Base-by-base conservation (phyloP, 2,797 vertebrate species). In the Hippopotamyrus pictus region DNA sequence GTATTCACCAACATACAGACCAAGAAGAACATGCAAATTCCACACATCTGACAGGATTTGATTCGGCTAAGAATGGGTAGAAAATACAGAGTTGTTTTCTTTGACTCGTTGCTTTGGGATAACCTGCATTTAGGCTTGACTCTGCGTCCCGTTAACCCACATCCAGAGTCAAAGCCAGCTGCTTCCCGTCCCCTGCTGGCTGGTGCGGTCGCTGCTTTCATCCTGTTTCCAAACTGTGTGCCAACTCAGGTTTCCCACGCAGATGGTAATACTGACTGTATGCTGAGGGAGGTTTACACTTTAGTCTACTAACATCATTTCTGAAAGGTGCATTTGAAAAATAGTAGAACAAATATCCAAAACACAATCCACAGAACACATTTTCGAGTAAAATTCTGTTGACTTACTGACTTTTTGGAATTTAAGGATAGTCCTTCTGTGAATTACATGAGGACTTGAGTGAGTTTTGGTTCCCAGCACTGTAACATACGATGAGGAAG, bases 81-180 rank as follows among this genome's bases (percentile, higher is more conserved):
- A 5, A 76, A 41, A 41, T 76, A 76, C 0, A 19, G 8, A 2
- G 29, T 2, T 76, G 33, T 37, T 37, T 37, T 76, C 69, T 50
- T 9, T 84, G 14, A 48, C 1, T 84, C 44, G 22, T 2, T 46
- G 19, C 25, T 65, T 29, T 65, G 9, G 22, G 62, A 29, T 84
- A 44, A 50, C 41, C 69, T 41, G 11, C 11, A 3, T 76, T 76
- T 41, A 76, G 33, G 33, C 14, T 41, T 19, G 33, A 25, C 46
- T n/a, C 44, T 25, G 41, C 91, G 85, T 89, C 91, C 91, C 83
- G 91, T 90, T 93, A 87, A 92, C 93, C 93, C 88, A 90, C 87
- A 92, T 92, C 0, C 0, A 65, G 73, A 89, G 73, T 86, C 88
- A 65, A 79, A 86, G 76, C 51, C 29, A 14, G 33, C 37, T 19